Base-by-base conservation (phyloP, 2,888 invertebrate genomes). In the Incurvaria masculella region DNA sequence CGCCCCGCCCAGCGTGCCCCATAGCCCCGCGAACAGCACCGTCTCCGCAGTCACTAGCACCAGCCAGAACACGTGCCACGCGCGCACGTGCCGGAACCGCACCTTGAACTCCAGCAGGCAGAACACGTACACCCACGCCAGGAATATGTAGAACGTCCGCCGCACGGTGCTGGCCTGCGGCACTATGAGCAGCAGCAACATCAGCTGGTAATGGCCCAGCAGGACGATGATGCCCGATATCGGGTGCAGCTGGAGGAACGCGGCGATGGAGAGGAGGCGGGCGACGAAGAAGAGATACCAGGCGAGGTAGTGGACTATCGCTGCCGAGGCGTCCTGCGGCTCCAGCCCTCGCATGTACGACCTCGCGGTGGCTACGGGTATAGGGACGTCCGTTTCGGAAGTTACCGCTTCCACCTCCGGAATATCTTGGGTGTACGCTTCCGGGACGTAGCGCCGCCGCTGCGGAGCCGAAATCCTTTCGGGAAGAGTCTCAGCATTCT, bases 101-200 rank as follows among this genome's bases (percentile, higher is more conserved):
- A 90, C 82, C 62, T 89, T 87, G 58, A 91, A 89, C 68, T 91
- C 91, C 61, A 91, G 84, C 42, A 90, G 72, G 59, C 88, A 86
- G 63, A 90, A 87, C 47, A 89, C 76, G 60, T 88, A 91, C 52
- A 91, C 80, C 55, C 88, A 82, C 14, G 87, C 87, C 17, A 91
- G 80, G 62, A 89, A 85, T 51, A 89, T 61, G 59, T 86, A 86
- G 64, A 87, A 89, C 2, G 79, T 63, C 17, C 75, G 71, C 49
- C 73, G 72, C 47, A 80, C 61, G 1, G 80, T 64, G 63, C 80
- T 76, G 55, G 82, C 72, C 68, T 84, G 83, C 1, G 86, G 84
- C 51, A 87, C 85, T 53, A 86, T 81, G 45, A 91, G 66, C 53
- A 87, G 82, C 10, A 81, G 63, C 41, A 88, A 63, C 79, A 87